Percentiles rank a stretch among this genome's conserved stretches.
These are phyloP conservation scores for Penaeus chinensis DNA, from an alignment of 1,140 invertebrate species.

Conservation along the genomic window DNA sequence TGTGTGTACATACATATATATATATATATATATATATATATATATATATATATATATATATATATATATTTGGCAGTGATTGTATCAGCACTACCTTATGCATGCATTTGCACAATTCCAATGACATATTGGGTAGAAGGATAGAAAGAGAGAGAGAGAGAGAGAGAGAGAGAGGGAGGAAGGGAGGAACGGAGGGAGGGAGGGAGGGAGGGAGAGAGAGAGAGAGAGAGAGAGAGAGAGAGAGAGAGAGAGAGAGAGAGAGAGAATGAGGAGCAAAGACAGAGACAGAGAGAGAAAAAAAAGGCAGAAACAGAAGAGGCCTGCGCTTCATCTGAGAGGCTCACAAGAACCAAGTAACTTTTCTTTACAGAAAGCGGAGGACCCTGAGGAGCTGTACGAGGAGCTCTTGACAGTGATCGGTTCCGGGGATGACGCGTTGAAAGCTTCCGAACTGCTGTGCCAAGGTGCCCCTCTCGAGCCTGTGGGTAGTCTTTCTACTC, in stretches of 20 bases:
- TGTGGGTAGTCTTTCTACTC: not conserved
- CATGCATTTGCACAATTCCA: no score
- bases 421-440: not conserved
- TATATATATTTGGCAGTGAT: not conserved
- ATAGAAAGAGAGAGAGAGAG: not conserved
- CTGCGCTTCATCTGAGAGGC: not conserved
- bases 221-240: not conserved
- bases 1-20: no score
- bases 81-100: no score
- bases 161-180: not conserved
- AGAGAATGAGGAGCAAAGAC: not conserved
- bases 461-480: slow-evolving; percentile 20
- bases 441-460: not conserved
- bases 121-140: not conserved
- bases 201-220: not conserved
- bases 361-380: not conserved
- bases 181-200: not conserved
- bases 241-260: not conserved
- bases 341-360: no score
- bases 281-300: no score
- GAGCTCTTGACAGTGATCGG: slow-evolving; percentile 28
- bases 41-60: slow-evolving; percentile 21
- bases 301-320: no score
- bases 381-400: slow-evolving; percentile 2
- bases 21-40: slow-evolving; percentile 4